Evolutionary conservation across 2,888 invertebrate genomes (phyloP), one percentile per base, ranked within the genome.

Genomic region (Conus canariensis): DNA sequence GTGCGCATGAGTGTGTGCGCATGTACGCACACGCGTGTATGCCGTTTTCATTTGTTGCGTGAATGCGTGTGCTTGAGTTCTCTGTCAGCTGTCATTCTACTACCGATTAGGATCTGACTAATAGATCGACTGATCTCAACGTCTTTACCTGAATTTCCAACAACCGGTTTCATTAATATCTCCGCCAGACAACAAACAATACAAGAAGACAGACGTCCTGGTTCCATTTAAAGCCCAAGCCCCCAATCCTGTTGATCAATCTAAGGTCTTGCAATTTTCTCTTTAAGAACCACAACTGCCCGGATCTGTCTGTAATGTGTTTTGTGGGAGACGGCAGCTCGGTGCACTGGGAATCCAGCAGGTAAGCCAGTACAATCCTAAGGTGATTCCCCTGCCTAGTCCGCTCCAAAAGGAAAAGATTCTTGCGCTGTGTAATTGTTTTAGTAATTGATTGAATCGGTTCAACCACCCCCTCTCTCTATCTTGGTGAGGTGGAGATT

Each of bases 311-410:
- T 45, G 45, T 4, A 45, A 45, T 45, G 45, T 45, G 45, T 45
- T 45, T 45, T 45, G 45, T 45, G 45, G 45, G 45, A 45, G 45
- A 45, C 45, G 45, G 45, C 45, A 45, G 4, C 45, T 45, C 45
- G 45, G 45, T 45, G 45, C 45, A 45, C 45, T 45, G 45, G 45
- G n/a, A 70, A 70, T 16, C 70, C 74, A n/a, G 0, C n/a, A n/a
- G 74, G 74, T 74, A 74, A 74, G 74, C 74, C 74, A 25, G n/a
- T 74, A n/a, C 74, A 74, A 74, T 74, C 74, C 74, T n/a, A 45
- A n/a, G 22, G 22, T n/a, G 22, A 74, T 74, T 74, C 74, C 25
- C 74, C 74, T 10, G n/a, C 74, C 25, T 9, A 22, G 22, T 74
- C n/a, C 6, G 60, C 60, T 64, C 8, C 9, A n/a, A 74, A 74